Percentiles rank a stretch among this genome's conserved stretches.
Evolutionary conservation across 2,888 invertebrate species (phyloP).

Genomic region (Caenorhabditis sinica): DNA sequence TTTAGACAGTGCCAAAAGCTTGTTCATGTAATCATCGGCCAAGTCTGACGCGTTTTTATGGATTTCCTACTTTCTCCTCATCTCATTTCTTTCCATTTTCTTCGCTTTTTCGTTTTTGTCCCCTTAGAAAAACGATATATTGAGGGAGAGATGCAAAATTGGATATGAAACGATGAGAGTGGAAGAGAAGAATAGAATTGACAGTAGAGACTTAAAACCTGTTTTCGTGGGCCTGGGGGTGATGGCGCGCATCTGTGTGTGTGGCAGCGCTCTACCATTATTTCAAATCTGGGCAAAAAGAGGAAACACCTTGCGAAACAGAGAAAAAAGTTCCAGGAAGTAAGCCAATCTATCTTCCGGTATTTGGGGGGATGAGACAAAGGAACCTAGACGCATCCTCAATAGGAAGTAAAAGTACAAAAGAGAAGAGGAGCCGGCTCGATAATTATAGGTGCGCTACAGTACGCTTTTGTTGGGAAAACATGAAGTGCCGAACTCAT

Average conservation of each 20-base stretch:
- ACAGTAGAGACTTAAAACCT: conserved; percentile 51
- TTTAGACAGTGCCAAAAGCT: conserved; percentile 36
- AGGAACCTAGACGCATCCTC: conserved; percentile 1
- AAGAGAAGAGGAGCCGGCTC: conserved; percentile 59
- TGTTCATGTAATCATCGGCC: conserved; percentile 55
- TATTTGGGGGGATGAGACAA: conserved; percentile 7
- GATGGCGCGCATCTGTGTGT: conserved; percentile 48
- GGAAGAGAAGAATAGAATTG: conserved; percentile 52
- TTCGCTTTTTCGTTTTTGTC: conserved; percentile 57
- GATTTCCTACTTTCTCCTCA: conserved; percentile 32
- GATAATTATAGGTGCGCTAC: conserved; percentile 64
- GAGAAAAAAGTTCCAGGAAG: conserved; percentile 20
- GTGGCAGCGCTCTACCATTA: conserved; percentile 41
- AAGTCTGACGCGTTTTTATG: conserved; percentile 51
- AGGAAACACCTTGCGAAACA: conserved; percentile 25
- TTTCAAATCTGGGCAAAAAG: conserved; percentile 45
- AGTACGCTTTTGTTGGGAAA: conserved; percentile 40
- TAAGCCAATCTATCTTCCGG: conserved; percentile 41
- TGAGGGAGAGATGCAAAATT: conserved; percentile 66
- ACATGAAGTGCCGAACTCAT: conserved; percentile 61
- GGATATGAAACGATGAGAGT: conserved; percentile 64
- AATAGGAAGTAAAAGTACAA: conserved; percentile 36
- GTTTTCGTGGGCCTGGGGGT: conserved; percentile 47
- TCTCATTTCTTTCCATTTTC: conserved; percentile 32
- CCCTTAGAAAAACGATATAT: conserved; percentile 64